phyloP scores from a whole-genome alignment of 2,113 vertebrate genomes.

The Herpetotheres cachinnans region DNA sequence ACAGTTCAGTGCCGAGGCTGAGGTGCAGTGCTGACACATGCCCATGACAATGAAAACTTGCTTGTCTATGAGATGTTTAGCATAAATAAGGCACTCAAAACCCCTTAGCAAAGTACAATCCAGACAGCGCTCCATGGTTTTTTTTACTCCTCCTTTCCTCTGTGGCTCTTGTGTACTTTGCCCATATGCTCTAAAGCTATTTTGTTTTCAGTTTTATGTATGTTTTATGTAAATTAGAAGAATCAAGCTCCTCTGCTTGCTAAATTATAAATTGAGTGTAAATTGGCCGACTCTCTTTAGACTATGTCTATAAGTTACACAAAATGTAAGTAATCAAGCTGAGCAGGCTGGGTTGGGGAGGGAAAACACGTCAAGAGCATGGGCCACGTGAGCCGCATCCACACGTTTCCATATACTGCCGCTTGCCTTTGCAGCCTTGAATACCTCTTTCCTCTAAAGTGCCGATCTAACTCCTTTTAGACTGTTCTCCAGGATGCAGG shows the following conservation, averaged over 20 bases:
- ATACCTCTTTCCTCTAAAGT: not conserved
- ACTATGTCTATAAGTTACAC: not conserved
- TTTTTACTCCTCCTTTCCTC: not conserved
- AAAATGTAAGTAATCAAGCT: slow-evolving; percentile 31
- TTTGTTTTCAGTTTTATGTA: slow-evolving; percentile 27
- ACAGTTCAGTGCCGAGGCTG: not conserved
- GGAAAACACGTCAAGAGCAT: not conserved
- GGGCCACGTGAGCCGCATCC: not conserved
- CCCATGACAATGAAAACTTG: not conserved
- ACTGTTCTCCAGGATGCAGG: not conserved
- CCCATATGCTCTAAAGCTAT: slow-evolving; percentile 20
- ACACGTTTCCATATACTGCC: fast-evolving
- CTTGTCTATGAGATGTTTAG: not conserved
- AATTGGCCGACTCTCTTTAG: slow-evolving; percentile 8
- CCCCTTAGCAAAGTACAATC: not conserved
- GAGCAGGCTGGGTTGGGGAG: not conserved
- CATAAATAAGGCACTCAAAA: not conserved
- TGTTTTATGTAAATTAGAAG: slow-evolving; percentile 49
- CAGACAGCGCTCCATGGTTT: not conserved
- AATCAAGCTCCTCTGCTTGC: not conserved
- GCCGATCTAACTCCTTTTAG: not conserved
- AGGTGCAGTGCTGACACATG: fast-evolving
- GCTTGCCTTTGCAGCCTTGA: not conserved
- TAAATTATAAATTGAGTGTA: slow-evolving; percentile 56
- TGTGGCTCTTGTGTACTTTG: slow-evolving; percentile 3